Conservation (phyloP, 2,888 invertebrate species). For the Drosophila infuscata region DNA sequence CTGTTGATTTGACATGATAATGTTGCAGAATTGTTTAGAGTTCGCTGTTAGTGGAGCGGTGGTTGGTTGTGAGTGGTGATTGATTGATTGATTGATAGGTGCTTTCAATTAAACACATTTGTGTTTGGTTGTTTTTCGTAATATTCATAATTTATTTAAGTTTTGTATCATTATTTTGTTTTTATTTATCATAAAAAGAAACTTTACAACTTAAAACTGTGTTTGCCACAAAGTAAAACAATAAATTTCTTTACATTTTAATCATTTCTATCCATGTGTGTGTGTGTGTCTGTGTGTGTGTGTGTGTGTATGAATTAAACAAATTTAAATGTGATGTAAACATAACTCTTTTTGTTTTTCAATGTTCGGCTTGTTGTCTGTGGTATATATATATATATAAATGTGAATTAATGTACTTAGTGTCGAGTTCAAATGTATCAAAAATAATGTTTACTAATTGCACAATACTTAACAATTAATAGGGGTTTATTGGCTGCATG, state of each 20-base stretch:
- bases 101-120: slow-evolving; percentile 57
- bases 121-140: slow-evolving; percentile 41
- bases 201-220: slow-evolving; percentile 52
- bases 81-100: slow-evolving; percentile 35
- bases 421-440: slow-evolving; percentile 22
- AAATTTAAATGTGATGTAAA: slow-evolving; percentile 64
- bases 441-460: slow-evolving; percentile 54
- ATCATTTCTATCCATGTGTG: slow-evolving; percentile 50
- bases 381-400: slow-evolving; percentile 7
- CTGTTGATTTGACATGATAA: slow-evolving; percentile 74
- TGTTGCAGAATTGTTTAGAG: slow-evolving; percentile 63
- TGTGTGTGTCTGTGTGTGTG: slow-evolving; percentile 24
- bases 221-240: slow-evolving; percentile 58
- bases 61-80: slow-evolving; percentile 45
- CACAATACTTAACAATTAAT: slow-evolving; percentile 70
- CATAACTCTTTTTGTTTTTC: slow-evolving; percentile 16
- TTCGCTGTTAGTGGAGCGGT: slow-evolving; percentile 45
- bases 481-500: slow-evolving; percentile 35
- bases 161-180: slow-evolving; percentile 44
- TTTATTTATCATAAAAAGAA: slow-evolving; percentile 53
- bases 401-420: slow-evolving; percentile 26
- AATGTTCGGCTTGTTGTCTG: slow-evolving; percentile 15
- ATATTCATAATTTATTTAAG: slow-evolving; percentile 62
- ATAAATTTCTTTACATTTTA: slow-evolving; percentile 57
- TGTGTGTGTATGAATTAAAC: slow-evolving; percentile 33